These are phyloP conservation scores for Spinibarbus caldwelli DNA, from an alignment of 2,797 vertebrate genomes.

Conservation along the genomic window DNA sequence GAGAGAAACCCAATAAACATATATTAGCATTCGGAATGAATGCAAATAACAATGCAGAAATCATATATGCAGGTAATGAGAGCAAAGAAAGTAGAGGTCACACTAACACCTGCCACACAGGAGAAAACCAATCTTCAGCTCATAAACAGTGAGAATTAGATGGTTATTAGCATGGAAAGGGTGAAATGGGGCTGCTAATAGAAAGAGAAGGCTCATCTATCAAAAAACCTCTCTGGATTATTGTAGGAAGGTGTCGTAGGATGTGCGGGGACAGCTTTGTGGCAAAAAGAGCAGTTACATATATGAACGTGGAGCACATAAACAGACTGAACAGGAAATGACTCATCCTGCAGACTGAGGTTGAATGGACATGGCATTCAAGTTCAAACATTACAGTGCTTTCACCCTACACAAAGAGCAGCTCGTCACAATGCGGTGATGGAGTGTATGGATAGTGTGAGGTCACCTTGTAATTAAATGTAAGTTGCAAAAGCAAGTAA, in stretches of 20 bases:
- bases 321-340: conserved; percentile 11
- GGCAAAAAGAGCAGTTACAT: not conserved
- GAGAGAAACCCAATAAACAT: not conserved
- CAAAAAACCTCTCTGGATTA: not conserved
- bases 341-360: conserved; percentile 9
- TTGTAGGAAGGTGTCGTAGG: not conserved
- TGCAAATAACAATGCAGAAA: not conserved
- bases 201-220: conserved; percentile 11
- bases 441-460: not conserved
- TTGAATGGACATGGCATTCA: conserved; percentile 20
- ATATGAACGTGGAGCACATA: not conserved
- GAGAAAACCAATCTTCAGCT: not conserved
- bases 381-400: conserved; percentile 15
- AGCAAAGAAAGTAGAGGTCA: not conserved
- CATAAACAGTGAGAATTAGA: conserved; percentile 11
- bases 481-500: conserved; percentile 23
- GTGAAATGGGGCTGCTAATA: not conserved
- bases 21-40: not conserved
- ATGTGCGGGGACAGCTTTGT: not conserved
- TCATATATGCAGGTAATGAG: not conserved
- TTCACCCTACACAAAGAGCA: not conserved
- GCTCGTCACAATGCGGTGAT: not conserved
- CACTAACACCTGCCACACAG: not conserved
- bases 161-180: not conserved
- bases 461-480: conserved; percentile 8